Conservation (phyloP, 1,140 invertebrate genomes). For the Polypedilum vanderplanki region DNA sequence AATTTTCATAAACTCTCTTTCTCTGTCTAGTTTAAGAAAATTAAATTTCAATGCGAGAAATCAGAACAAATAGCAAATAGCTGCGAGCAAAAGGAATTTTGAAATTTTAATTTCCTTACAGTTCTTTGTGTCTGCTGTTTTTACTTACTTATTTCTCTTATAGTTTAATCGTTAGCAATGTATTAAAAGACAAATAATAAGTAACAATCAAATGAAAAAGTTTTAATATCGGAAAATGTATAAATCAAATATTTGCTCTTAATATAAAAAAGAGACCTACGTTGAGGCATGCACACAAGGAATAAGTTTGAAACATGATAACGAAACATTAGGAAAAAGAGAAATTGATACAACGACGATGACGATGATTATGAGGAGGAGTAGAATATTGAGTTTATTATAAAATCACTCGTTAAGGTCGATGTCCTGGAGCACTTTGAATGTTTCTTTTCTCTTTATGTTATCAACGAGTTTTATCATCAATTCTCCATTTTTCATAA, state of each 20-base stretch:
- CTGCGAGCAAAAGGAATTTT: background rate
- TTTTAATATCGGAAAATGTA: slow-evolving; percentile 28
- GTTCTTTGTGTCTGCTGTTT: background rate
- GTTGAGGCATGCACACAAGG: slow-evolving; percentile 1
- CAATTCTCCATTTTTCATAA: too few species aligned
- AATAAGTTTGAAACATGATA: slow-evolving; percentile 21
- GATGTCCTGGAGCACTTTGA: slow-evolving; percentile 14
- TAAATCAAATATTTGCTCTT: slow-evolving; percentile 12
- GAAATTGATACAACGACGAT: background rate
- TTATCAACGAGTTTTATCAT: too few species aligned
- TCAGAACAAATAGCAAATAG: background rate
- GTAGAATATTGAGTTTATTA: background rate
- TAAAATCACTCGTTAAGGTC: background rate
- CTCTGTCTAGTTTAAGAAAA: background rate
- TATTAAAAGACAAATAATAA: slow-evolving; percentile 17
- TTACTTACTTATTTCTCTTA: background rate
- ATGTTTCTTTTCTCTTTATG: too few species aligned
- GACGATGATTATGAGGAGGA: background rate
- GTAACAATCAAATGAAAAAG: background rate
- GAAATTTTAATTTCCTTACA: slow-evolving; percentile 10
- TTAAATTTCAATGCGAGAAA: background rate
- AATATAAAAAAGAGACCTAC: background rate
- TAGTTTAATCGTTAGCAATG: background rate
- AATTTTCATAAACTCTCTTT: background rate
- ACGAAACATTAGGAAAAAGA: background rate